Percentiles rank a stretch among this genome's conserved stretches.
These are phyloP conservation scores for Gymnosoma rotundatum DNA, from an alignment of 2,888 invertebrate genomes.

Conservation along the genomic window DNA sequence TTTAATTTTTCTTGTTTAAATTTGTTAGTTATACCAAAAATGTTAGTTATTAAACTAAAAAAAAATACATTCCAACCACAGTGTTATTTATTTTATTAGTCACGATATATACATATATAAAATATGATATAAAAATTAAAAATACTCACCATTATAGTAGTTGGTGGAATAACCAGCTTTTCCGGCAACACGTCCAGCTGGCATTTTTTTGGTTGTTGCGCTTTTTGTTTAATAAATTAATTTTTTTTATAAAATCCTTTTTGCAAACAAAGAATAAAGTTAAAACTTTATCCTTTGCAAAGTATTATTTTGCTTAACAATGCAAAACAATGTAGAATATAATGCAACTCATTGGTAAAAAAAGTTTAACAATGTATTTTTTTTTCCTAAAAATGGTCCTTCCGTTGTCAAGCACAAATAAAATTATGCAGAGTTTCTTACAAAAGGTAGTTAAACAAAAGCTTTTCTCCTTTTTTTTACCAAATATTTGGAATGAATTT, in stretches of 20 bases:
- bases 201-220: slow-evolving; percentile 75
- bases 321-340: slow-evolving; percentile 29
- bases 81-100: slow-evolving; percentile 24
- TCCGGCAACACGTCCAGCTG: slow-evolving; percentile 82
- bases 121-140: slow-evolving; percentile 14
- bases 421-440: background rate
- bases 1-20: background rate
- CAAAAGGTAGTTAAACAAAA: background rate
- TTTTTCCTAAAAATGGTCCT: slow-evolving; percentile 27
- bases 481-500: background rate
- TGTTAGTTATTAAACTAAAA: slow-evolving; percentile 20
- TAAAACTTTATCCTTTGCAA: slow-evolving; percentile 25
- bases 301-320: slow-evolving; percentile 1
- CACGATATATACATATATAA: background rate
- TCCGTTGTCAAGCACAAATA: slow-evolving; percentile 6
- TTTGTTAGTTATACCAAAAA: slow-evolving; percentile 1
- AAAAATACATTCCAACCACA: slow-evolving; percentile 17
- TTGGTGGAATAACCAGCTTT: slow-evolving; percentile 82
- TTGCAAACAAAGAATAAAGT: background rate
- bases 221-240: slow-evolving; percentile 12
- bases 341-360: slow-evolving; percentile 18
- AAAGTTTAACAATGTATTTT: background rate
- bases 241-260: background rate
- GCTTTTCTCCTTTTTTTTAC: slow-evolving; percentile 7
- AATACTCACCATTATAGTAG: slow-evolving; percentile 80